Percentiles rank a stretch among this genome's conserved stretches.
These are phyloP conservation scores for Heterochromis multidens DNA, from an alignment of 2,113 vertebrate species.

Conservation along the genomic window DNA sequence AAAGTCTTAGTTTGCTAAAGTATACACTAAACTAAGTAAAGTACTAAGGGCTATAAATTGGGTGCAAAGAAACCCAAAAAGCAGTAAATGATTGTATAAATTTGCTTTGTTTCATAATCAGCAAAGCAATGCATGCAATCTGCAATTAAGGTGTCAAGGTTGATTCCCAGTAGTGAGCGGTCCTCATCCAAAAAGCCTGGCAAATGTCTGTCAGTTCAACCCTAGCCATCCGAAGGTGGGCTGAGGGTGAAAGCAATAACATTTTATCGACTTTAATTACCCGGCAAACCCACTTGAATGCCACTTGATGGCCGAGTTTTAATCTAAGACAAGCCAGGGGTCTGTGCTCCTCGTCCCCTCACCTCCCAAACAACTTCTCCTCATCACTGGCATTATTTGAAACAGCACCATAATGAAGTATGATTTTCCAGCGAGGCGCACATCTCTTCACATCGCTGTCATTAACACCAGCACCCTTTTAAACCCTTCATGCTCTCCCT, in stretches of 20 bases:
- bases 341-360: conserved; percentile 11
- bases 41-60: background rate
- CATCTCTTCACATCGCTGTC: conserved; percentile 53
- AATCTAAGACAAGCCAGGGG: conserved; percentile 53
- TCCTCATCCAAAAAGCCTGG: conserved; percentile 4
- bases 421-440: conserved; percentile 43
- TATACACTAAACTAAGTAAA: background rate
- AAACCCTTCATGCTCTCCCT: conserved; percentile 24
- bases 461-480: conserved; percentile 60
- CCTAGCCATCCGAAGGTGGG: background rate
- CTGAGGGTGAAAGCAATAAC: conserved; percentile 42
- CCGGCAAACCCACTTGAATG: conserved; percentile 42
- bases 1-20: background rate
- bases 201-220: background rate
- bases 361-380: conserved; percentile 48
- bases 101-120: background rate
- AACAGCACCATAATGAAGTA: conserved; percentile 52
- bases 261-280: conserved; percentile 64
- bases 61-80: background rate
- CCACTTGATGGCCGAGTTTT: conserved; percentile 52
- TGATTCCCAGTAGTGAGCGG: background rate
- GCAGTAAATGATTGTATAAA: background rate
- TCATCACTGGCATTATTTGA: conserved; percentile 51
- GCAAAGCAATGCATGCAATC: background rate
- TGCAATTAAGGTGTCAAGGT: background rate